phyloP scores from a whole-genome alignment of 2,797 vertebrate genomes.

The Petrocephalus sullivani region DNA sequence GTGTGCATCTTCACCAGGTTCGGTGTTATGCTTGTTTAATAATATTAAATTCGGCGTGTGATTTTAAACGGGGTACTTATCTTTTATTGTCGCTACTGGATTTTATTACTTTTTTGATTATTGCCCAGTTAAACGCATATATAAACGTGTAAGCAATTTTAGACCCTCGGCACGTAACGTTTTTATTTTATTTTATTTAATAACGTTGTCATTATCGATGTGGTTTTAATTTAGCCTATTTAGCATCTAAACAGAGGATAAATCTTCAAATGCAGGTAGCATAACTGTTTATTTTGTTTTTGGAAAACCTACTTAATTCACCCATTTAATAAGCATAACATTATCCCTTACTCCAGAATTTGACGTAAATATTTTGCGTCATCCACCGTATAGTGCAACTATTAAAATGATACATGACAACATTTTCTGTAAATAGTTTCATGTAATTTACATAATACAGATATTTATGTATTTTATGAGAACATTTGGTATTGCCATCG shows the following conservation, averaged over 20 bases:
- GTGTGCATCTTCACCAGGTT: not conserved
- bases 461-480: not conserved
- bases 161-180: not conserved
- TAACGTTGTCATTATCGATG: not conserved
- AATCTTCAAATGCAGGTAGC: not conserved
- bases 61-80: slow-evolving; percentile 4
- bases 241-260: not conserved
- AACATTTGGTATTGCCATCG: not conserved
- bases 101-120: not conserved
- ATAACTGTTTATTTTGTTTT: not conserved
- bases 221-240: not conserved
- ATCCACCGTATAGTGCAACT: not conserved
- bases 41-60: not conserved
- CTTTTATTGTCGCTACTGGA: slow-evolving; percentile 8
- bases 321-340: not conserved
- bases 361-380: not conserved
- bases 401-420: not conserved
- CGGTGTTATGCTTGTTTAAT: not conserved
- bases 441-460: not conserved
- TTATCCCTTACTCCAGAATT: not conserved
- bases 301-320: not conserved
- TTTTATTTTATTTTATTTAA: not conserved
- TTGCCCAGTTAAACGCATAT: not conserved
- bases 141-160: slow-evolving; percentile 5
- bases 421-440: not conserved